Evolutionary conservation across 2,113 vertebrate genomes (phyloP).

Genomic region (Coturnix japonica): DNA sequence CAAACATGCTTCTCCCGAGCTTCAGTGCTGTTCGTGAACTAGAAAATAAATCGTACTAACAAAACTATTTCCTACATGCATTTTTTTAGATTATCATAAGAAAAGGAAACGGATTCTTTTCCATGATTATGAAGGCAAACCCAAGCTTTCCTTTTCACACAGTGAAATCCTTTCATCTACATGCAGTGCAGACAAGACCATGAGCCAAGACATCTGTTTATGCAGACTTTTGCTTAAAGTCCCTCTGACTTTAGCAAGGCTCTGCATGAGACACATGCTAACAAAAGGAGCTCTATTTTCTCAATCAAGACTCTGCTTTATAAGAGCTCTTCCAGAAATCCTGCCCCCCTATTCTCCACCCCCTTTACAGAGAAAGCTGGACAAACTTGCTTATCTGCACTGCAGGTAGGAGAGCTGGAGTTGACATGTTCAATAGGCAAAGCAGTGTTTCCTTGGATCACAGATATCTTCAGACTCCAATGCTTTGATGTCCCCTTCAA

Average conservation of each 20-base stretch:
- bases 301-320: not conserved
- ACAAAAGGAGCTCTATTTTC: not conserved
- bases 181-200: not conserved
- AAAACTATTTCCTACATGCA: not conserved
- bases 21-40: not conserved
- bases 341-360: not conserved
- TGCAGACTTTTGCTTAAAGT: not conserved
- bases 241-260: not conserved
- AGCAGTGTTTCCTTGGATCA: not conserved
- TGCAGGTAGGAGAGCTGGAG: slow-evolving; percentile 10
- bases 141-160: not conserved
- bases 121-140: not conserved
- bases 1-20: slow-evolving; percentile 8
- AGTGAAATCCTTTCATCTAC: not conserved
- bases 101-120: slow-evolving; percentile 11
- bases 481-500: slow-evolving; percentile 61
- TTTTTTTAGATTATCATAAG: not conserved
- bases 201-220: not conserved
- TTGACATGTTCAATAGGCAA: not conserved
- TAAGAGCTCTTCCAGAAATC: not conserved
- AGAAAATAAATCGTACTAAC: not conserved
- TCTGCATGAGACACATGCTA: not conserved
- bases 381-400: slow-evolving; percentile 45
- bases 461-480: slow-evolving; percentile 27
- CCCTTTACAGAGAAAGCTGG: not conserved